Conservation (phyloP, 2,113 vertebrate species). For the Cynopterus brachyotis region DNA sequence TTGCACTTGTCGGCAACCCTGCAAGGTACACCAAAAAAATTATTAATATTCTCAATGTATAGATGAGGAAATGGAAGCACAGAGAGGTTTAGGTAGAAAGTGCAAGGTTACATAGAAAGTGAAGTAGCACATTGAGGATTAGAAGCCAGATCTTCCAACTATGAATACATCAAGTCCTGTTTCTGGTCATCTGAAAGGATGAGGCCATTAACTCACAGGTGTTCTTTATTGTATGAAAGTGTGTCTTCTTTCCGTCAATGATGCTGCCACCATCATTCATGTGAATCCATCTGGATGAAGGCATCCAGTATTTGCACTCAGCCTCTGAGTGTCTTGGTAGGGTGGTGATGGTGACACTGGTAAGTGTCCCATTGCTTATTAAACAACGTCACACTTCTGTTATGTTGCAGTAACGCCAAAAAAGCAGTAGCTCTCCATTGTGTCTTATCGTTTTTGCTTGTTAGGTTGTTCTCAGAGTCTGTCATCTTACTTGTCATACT, state of each 20-base stretch:
- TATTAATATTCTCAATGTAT: not conserved
- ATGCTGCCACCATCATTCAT: conserved; percentile 40
- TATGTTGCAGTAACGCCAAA: conserved; percentile 9
- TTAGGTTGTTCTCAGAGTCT: conserved; percentile 76
- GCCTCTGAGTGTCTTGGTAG: conserved; percentile 73
- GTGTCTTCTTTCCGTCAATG: conserved; percentile 61
- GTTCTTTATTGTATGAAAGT: conserved; percentile 16
- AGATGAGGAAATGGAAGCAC: not conserved
- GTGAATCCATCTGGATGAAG: conserved; percentile 51
- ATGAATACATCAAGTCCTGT: not conserved
- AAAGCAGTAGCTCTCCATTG: conserved; percentile 75
- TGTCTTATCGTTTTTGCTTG: conserved; percentile 81
- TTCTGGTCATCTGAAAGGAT: conserved; percentile 48
- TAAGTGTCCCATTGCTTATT: conserved; percentile 71
- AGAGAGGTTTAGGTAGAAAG: not conserved
- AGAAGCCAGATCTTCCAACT: not conserved
- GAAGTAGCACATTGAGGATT: not conserved
- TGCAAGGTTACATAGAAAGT: not conserved
- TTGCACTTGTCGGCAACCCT: not conserved
- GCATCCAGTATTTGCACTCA: conserved; percentile 28
- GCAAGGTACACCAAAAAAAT: not conserved
- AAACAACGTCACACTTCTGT: conserved; percentile 70
- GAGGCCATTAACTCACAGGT: not conserved
- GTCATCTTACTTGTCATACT: conserved; percentile 84
- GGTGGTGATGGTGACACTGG: conserved; percentile 50